phyloP scores from a whole-genome alignment of 2,797 vertebrate species.

The Eremophila alpestris region DNA sequence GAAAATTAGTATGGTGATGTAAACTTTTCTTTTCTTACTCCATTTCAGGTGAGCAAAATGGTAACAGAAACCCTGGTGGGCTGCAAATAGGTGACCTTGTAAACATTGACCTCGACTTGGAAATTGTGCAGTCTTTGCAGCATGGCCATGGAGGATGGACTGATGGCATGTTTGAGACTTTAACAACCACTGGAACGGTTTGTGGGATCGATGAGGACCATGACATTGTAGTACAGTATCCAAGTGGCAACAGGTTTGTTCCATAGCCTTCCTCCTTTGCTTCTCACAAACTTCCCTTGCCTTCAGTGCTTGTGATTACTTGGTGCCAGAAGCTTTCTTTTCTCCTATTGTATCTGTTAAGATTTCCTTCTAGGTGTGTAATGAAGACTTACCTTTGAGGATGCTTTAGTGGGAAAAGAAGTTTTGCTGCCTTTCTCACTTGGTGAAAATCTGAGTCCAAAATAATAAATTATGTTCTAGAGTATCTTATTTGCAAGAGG shows the following conservation, averaged over 20 bases:
- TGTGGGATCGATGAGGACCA: slow-evolving; percentile 99
- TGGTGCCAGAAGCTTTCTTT: background rate
- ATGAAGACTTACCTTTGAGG: background rate
- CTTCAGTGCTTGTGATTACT: background rate
- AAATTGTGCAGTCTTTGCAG: slow-evolving; percentile 98
- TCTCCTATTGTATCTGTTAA: background rate
- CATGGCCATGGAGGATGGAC: slow-evolving; percentile 99
- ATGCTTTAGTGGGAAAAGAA: background rate
- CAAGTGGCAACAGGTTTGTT: slow-evolving; percentile 94
- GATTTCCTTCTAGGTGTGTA: background rate
- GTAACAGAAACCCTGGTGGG: slow-evolving; percentile 96
- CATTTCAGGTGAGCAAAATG: slow-evolving; percentile 93
- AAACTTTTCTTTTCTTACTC: background rate
- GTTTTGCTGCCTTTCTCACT: background rate
- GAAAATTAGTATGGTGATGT: background rate
- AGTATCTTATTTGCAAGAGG: background rate
- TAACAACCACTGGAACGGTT: slow-evolving; percentile 97
- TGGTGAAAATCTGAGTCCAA: background rate
- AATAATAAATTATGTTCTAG: background rate
- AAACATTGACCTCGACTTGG: slow-evolving; percentile 97
- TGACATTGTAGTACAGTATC: slow-evolving; percentile 98
- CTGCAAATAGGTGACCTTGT: slow-evolving; percentile 97
- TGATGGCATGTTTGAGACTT: slow-evolving; percentile 99
- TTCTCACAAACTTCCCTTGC: background rate
- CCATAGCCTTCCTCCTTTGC: background rate